Conservation (phyloP, 2,113 vertebrate genomes). For the Dermatemys mawii region DNA sequence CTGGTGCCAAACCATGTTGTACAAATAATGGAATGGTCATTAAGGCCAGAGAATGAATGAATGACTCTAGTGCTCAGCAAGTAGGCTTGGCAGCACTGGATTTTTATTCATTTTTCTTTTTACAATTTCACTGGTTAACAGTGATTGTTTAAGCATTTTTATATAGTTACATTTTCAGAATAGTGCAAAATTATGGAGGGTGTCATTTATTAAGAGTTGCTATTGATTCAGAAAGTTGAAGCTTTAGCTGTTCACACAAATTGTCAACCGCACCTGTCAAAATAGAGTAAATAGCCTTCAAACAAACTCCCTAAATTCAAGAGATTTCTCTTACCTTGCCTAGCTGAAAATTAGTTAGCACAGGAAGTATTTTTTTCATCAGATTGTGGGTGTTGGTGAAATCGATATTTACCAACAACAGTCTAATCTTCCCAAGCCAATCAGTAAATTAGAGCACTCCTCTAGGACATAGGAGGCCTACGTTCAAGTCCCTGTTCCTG, state of each 20-base stretch:
- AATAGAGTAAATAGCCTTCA: not conserved
- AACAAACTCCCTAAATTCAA: not conserved
- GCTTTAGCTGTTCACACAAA: not conserved
- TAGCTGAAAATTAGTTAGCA: not conserved
- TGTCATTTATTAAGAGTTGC: not conserved
- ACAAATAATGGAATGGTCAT: not conserved
- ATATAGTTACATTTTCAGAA: not conserved
- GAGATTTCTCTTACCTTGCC: not conserved
- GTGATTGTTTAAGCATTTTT: not conserved
- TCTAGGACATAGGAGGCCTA: not conserved
- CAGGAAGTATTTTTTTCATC: not conserved
- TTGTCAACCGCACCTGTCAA: not conserved
- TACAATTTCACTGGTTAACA: not conserved
- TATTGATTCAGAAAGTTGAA: not conserved
- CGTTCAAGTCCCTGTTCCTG: not conserved
- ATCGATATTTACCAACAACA: not conserved
- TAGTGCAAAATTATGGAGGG: not conserved
- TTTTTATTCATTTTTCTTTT: not conserved
- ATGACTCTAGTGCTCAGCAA: not conserved
- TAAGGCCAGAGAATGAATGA: not conserved
- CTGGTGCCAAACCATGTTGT: not conserved
- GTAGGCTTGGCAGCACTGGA: not conserved
- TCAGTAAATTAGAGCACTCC: not conserved
- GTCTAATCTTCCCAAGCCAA: not conserved
- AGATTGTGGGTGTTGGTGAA: not conserved